phyloP scores from a whole-genome alignment of 2,113 vertebrate species.

The Polypterus senegalus region DNA sequence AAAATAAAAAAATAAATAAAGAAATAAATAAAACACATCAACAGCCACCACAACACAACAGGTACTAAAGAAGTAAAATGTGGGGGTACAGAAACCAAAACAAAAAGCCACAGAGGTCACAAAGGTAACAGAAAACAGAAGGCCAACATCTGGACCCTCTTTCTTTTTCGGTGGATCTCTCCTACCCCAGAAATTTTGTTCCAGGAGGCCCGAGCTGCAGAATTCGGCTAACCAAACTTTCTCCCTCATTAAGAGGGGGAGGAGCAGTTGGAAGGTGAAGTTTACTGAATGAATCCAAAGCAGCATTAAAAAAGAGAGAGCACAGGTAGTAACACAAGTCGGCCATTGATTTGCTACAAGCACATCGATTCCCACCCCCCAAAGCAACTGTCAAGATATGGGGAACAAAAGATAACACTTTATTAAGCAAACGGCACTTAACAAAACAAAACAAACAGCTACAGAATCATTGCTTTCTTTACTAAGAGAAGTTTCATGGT shows the following conservation, averaged over 20 bases:
- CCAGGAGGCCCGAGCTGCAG: constrained; percentile 98
- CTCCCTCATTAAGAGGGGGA: constrained; percentile 98
- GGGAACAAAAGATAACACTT: too few species aligned
- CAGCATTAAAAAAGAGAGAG: constrained; percentile 89
- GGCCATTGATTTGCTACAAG: background rate
- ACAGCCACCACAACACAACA: constrained; percentile 6
- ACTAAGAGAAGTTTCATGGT: too few species aligned
- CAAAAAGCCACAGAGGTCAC: constrained; percentile 43
- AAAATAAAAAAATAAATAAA: constrained; percentile 5
- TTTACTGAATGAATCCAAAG: constrained; percentile 93
- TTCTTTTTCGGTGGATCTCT: constrained; percentile 75
- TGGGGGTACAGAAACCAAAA: constrained; percentile 8
- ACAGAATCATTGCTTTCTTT: too few species aligned
- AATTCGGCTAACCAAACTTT: constrained; percentile 99
- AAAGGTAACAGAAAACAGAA: constrained; percentile 56
- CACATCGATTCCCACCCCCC: background rate
- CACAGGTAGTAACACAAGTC: constrained; percentile 58
- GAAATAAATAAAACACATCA: constrained; percentile 6
- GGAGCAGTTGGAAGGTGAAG: constrained; percentile 96
- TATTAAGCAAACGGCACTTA: too few species aligned
- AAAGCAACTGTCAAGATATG: too few species aligned
- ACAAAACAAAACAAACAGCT: too few species aligned
- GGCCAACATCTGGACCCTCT: constrained; percentile 81
- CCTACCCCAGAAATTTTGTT: constrained; percentile 99
- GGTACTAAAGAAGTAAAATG: constrained; percentile 13